Conservation (phyloP, 2,113 vertebrate genomes). For the Pipra filicauda region DNA sequence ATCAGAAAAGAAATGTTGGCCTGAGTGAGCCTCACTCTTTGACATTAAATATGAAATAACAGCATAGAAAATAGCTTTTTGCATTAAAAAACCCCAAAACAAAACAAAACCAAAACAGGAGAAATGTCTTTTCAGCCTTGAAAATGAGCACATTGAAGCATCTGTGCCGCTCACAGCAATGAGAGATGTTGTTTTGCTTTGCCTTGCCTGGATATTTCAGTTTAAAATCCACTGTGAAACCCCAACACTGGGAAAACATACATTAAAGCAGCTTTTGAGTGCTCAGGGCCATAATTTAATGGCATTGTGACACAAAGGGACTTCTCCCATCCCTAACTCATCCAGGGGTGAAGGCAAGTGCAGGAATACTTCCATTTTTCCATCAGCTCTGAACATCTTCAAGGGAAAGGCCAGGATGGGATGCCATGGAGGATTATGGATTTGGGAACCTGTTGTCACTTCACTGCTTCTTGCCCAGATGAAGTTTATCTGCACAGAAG, state of each 20-base stretch:
- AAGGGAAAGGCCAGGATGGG: background rate
- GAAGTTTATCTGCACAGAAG: background rate
- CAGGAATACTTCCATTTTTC: background rate
- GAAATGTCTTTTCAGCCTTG: background rate
- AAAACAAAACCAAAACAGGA: background rate
- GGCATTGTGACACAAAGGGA: background rate
- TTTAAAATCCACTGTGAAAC: background rate
- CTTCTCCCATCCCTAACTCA: background rate
- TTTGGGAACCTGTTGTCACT: background rate
- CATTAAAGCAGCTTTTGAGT: background rate
- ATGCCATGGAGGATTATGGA: background rate
- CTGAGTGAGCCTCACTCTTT: background rate
- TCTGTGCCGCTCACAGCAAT: background rate
- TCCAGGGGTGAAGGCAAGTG: background rate
- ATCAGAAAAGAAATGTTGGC: background rate
- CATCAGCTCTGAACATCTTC: accelerated
- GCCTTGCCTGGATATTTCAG: background rate
- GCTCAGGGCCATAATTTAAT: background rate
- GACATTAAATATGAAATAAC: background rate
- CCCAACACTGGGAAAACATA: background rate
- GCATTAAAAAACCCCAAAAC: background rate
- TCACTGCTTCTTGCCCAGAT: background rate
- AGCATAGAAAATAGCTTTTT: background rate
- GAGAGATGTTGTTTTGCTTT: background rate
- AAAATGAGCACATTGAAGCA: background rate